phyloP scores from a whole-genome alignment of 2,797 vertebrate genomes.

The Ispidina picta region DNA sequence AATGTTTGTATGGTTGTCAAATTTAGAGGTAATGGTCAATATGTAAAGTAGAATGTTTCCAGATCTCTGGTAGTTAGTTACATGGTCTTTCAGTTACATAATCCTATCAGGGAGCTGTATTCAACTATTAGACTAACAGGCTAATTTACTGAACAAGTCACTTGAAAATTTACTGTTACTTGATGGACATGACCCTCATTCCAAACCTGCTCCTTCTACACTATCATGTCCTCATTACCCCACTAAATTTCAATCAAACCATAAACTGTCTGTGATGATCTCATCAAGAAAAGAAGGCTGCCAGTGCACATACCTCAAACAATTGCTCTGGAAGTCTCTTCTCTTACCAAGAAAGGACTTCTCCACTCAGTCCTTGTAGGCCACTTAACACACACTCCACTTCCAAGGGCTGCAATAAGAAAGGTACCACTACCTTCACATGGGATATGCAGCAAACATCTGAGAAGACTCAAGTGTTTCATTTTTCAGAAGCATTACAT shows the following conservation, averaged over 20 bases:
- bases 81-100: background rate
- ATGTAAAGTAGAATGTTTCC: background rate
- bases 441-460: background rate
- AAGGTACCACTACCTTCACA: background rate
- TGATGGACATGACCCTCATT: background rate
- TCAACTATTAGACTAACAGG: background rate
- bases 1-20: background rate
- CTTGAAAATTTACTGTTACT: background rate
- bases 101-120: background rate
- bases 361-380: background rate
- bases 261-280: background rate
- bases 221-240: background rate
- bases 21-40: background rate
- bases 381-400: background rate
- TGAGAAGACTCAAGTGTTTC: background rate
- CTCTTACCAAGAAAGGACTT: background rate
- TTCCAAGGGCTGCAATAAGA: background rate
- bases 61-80: background rate
- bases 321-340: background rate
- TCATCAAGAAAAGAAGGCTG: background rate
- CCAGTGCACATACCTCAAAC: background rate
- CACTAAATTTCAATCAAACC: background rate
- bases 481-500: background rate
- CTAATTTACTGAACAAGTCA: background rate
- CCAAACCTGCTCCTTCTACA: background rate